A percentile compares a stretch with the other conserved stretches of the same genome.
Evolutionary conservation across 2,113 vertebrate genomes (phyloP).

Genomic region (Orcinus orca): DNA sequence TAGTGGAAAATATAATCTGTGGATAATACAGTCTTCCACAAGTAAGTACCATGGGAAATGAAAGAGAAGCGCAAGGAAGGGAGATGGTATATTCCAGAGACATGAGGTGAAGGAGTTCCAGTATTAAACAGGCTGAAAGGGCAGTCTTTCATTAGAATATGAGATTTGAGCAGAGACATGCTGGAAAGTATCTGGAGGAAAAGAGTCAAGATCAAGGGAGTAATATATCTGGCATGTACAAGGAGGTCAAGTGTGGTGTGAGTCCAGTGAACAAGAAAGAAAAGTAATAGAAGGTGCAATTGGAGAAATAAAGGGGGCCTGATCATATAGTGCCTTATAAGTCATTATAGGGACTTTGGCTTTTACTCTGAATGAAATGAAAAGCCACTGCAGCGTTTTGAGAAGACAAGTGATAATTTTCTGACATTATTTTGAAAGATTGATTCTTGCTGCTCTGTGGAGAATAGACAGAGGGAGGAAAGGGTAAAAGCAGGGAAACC

Average conservation of each 20-base stretch:
- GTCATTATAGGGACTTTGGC: not conserved
- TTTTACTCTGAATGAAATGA: conserved; percentile 11
- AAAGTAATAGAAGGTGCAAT: not conserved
- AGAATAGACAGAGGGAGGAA: not conserved
- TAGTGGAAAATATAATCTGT: not conserved
- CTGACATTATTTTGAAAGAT: not conserved
- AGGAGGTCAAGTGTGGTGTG: not conserved
- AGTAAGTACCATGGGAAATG: not conserved
- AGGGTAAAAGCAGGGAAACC: not conserved
- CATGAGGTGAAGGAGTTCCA: not conserved
- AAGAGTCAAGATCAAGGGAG: not conserved
- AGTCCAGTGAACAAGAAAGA: not conserved
- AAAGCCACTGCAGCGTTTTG: not conserved
- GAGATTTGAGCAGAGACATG: not conserved
- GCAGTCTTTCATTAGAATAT: not conserved
- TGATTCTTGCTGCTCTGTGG: not conserved
- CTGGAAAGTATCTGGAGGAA: not conserved
- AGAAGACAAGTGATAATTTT: not conserved
- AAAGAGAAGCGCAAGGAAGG: not conserved
- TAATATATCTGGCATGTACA: not conserved
- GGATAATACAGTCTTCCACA: not conserved
- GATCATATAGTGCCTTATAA: not conserved
- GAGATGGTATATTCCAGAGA: not conserved
- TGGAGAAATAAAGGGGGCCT: not conserved
- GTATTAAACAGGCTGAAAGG: not conserved